phyloP scores from a whole-genome alignment of 2,797 vertebrate genomes.

The Columba guinea region DNA sequence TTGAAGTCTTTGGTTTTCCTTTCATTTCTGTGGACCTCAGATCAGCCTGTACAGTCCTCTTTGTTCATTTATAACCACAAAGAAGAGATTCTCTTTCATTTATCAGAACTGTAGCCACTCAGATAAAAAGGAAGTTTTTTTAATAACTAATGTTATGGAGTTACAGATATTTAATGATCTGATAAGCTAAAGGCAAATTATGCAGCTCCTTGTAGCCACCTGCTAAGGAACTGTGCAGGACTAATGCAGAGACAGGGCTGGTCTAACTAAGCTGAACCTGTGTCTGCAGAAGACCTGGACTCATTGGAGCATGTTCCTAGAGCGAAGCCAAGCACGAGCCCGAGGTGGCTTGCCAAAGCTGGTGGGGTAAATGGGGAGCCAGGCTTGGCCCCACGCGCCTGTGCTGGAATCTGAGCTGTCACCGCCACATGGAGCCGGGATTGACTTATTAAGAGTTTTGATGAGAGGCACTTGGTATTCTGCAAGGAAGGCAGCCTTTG shows the following conservation, averaged over 20 bases:
- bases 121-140: not conserved
- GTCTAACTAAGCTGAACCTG: not conserved
- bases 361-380: not conserved
- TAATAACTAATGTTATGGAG: not conserved
- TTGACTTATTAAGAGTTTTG: slow-evolving; percentile 66
- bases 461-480: slow-evolving; percentile 46
- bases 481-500: slow-evolving; percentile 10
- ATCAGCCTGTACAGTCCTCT: slow-evolving; percentile 16
- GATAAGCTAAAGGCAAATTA: not conserved
- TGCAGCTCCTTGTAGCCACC: not conserved
- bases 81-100: slow-evolving; percentile 50
- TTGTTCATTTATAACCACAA: slow-evolving; percentile 60
- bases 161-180: slow-evolving; percentile 24
- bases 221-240: not conserved
- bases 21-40: slow-evolving; percentile 33
- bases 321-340: not conserved
- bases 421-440: slow-evolving; percentile 57
- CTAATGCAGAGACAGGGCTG: not conserved
- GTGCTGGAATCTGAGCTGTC: slow-evolving; percentile 73
- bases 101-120: not conserved
- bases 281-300: not conserved
- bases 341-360: not conserved
- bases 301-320: rapidly evolving
- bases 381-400: not conserved
- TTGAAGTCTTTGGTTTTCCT: slow-evolving; percentile 44